A percentile compares a stretch with the other conserved stretches of the same genome.
phyloP scores from a whole-genome alignment of 2,113 vertebrate species.

The Odontesthes bonariensis region DNA sequence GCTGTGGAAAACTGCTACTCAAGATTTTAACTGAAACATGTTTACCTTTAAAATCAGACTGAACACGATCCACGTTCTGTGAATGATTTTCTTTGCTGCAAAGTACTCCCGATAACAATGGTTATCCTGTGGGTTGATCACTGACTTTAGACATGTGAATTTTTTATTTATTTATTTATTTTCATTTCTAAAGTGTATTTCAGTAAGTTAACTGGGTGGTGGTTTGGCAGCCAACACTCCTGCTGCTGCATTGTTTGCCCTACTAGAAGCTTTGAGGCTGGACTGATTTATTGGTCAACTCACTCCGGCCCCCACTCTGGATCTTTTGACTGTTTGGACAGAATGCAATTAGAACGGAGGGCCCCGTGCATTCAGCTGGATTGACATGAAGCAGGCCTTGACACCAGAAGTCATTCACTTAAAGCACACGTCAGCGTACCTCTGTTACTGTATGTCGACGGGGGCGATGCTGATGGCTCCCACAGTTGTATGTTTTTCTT shows the following conservation, averaged over 20 bases:
- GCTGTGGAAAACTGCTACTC: neutral
- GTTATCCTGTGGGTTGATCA: neutral
- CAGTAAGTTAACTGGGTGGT: neutral
- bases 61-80: neutral
- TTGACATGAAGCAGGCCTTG: constrained; percentile 47
- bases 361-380: constrained; percentile 41
- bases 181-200: neutral
- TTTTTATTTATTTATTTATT: neutral
- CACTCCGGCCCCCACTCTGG: constrained; percentile 3
- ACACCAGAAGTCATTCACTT: constrained; percentile 31
- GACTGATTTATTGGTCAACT: constrained; percentile 38
- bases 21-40: neutral
- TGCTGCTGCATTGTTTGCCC: constrained; percentile 23
- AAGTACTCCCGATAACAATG: neutral
- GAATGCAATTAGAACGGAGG: constrained; percentile 40
- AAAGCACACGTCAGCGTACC: constrained; percentile 9
- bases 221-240: constrained; percentile 7
- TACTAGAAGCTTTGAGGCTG: neutral
- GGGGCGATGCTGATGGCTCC: constrained; percentile 6
- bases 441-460: constrained; percentile 27
- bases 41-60: neutral
- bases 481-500: constrained; percentile 40
- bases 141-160: neutral
- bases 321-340: constrained; percentile 32
- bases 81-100: neutral